Base-by-base conservation (phyloP, 2,113 vertebrate genomes). In the Engystomops pustulosus region DNA sequence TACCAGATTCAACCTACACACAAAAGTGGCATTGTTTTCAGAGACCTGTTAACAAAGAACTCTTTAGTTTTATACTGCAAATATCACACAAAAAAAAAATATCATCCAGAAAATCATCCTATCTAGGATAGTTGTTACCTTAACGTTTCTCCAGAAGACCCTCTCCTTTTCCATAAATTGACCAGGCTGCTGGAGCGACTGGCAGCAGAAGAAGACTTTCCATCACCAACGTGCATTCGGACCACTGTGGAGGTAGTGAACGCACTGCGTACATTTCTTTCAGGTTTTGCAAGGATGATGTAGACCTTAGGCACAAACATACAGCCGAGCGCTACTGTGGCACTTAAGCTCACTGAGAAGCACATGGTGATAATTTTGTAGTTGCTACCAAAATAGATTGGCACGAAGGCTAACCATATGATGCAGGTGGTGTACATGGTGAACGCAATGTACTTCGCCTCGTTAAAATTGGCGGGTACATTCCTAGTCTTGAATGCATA, bases 351-450 rank as follows among this genome's bases (percentile, higher is more conserved):
- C 72, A 99, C 98, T 0, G 97, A 99, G 94, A 99, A 99, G 89
- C 98, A 99, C 95, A 98, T 99, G 83, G 98, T 99, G 92, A 99
- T 98, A 87, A 98, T 99, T 93, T 99, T 99, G 93, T 99, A 99
- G 92, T 99, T 98, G 90, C 98, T 99, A 87, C 98, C 98, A 78
- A 99, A 99, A 94, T 99, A 99, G 90, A 99, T 99, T 83, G 98
- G 98, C 81, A 99, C 98, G 20, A 99, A 99, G 74, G 98, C 98
- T 90, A 99, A 92, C 98, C 98, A 99, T 86, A 99, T 99, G 82
- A 99, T 98, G 89, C 98, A 99, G 86, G 98, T 99, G 86, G 98
- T 99, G 68, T 99, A 99, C 98, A 99, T 99, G 20, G 98, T 99
- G 85, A 99, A 99, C 87, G 98, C 98, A 27, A 99, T 98, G 86